Percentiles rank a stretch among this genome's conserved stretches.
Conservation (phyloP, 2,888 invertebrate species). For the Rapana venosa region DNA sequence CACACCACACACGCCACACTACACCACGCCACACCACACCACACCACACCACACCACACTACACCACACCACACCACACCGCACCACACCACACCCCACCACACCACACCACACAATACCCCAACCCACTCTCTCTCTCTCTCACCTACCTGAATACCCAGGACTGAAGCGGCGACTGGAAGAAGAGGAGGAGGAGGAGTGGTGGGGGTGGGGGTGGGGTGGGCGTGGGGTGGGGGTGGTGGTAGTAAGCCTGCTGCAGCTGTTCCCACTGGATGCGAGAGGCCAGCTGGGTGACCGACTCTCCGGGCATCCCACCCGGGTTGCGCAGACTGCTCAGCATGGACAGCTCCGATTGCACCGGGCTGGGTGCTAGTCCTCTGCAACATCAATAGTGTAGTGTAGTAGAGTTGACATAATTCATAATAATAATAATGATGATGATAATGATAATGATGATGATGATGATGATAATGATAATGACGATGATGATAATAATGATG, state of each 20-base stretch:
- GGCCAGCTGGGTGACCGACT: constrained; percentile 72
- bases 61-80: too few species aligned
- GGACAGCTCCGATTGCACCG: constrained; percentile 72
- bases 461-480: constrained; percentile 24
- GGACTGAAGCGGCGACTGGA: constrained; percentile 55
- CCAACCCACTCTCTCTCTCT: too few species aligned
- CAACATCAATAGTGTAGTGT: too few species aligned
- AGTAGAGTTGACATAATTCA: too few species aligned
- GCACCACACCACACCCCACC: too few species aligned
- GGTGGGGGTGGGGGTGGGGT: not conserved
- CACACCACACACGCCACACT: too few species aligned
- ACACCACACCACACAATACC: too few species aligned
- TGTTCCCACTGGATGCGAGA: constrained; percentile 76
- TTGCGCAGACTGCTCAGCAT: constrained; percentile 69
- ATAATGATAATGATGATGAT: constrained; percentile 36
- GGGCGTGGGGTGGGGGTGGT: constrained; percentile 7
- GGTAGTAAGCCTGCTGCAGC: constrained; percentile 46
- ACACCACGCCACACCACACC: too few species aligned
- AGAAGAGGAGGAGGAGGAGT: not conserved
- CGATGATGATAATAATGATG: constrained; percentile 28
- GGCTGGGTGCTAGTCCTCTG: constrained; percentile 66
- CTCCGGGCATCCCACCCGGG: constrained; percentile 56
- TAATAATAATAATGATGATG: not conserved
- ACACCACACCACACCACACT: too few species aligned
- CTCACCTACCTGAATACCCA: too few species aligned